A percentile compares a stretch with the other conserved stretches of the same genome.
Conservation (phyloP, 1,140 invertebrate genomes). For the Nasonia vitripennis region DNA sequence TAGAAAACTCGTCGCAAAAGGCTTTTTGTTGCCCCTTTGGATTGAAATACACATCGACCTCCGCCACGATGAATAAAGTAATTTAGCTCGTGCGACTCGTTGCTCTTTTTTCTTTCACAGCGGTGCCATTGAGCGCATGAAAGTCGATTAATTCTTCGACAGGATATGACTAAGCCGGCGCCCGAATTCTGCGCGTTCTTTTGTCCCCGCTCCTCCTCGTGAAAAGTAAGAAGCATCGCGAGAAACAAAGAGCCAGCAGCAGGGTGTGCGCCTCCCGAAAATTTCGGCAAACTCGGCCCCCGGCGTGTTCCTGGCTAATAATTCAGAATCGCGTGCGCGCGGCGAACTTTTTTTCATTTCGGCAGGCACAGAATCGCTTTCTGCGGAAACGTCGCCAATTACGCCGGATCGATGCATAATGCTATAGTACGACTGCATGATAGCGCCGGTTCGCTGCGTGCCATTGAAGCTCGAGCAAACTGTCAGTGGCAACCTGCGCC, state of each 20-base stretch:
- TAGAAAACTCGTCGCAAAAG: too few relatives aligned
- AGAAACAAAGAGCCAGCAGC: constrained; percentile 8
- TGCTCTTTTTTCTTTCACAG: background rate
- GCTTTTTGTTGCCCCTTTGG: too few relatives aligned
- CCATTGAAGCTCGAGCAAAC: background rate
- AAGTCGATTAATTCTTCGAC: constrained; percentile 42
- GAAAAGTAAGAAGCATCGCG: background rate
- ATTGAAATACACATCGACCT: too few relatives aligned
- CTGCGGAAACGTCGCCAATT: constrained; percentile 36
- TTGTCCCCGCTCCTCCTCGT: constrained; percentile 1
- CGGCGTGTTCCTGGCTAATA: background rate
- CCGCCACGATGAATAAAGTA: background rate
- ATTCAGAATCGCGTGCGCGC: constrained; percentile 36
- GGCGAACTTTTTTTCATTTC: constrained; percentile 27
- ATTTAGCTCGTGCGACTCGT: background rate
- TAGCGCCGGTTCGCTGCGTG: background rate
- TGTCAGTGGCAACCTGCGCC: background rate
- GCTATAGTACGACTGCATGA: background rate
- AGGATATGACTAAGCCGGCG: constrained; percentile 38
- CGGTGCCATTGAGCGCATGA: background rate
- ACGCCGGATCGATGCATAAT: constrained; percentile 19
- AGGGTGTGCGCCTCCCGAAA: background rate
- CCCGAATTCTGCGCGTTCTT: background rate
- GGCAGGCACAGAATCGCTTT: background rate
- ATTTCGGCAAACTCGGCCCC: background rate